phyloP scores from a whole-genome alignment of 2,113 vertebrate genomes.

The Dermatemys mawii region DNA sequence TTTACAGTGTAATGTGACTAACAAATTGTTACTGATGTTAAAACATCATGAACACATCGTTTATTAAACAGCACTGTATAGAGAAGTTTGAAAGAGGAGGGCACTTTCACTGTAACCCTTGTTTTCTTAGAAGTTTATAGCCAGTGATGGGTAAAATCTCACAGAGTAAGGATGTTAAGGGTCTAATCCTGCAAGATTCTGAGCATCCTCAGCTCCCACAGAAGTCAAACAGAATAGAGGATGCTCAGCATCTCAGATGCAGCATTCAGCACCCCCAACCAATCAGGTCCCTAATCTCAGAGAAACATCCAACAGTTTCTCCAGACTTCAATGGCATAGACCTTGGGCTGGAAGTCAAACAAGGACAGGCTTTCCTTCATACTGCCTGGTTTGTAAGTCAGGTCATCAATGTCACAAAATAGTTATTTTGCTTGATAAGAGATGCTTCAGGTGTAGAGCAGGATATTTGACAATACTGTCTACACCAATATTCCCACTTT shows the following conservation, averaged over 20 bases:
- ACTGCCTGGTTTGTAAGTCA: not conserved
- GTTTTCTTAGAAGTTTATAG: conserved; percentile 1
- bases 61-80: conserved; percentile 67
- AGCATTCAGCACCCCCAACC: not conserved
- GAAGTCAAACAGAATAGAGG: not conserved
- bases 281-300: not conserved
- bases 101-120: conserved; percentile 4
- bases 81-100: conserved; percentile 36
- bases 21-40: conserved; percentile 79
- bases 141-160: not conserved
- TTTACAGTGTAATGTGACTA: conserved; percentile 70
- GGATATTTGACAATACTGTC: not conserved
- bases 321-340: accelerated
- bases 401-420: not conserved
- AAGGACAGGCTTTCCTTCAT: not conserved
- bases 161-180: not conserved
- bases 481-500: not conserved
- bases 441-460: not conserved
- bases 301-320: not conserved
- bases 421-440: not conserved
- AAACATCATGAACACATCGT: conserved; percentile 77
- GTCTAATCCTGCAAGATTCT: not conserved
- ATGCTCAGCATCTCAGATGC: not conserved
- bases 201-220: not conserved
- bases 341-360: accelerated